These are phyloP conservation scores for Drosophila pseudoobscura DNA, from an alignment of 1,140 invertebrate species.

Conservation along the genomic window DNA sequence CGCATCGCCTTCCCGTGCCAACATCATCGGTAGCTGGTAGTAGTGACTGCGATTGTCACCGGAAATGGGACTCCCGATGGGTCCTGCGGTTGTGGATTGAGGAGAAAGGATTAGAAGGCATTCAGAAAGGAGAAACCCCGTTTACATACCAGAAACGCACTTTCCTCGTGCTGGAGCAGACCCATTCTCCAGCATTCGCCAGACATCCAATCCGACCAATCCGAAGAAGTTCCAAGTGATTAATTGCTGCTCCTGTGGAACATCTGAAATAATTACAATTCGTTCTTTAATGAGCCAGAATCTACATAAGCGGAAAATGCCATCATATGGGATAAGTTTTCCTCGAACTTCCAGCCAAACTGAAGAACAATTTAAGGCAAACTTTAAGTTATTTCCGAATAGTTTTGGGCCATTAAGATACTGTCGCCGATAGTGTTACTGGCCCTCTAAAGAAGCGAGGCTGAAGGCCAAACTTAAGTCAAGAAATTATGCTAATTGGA, in stretches of 20 bases:
- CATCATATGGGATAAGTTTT: slow-evolving; percentile 19
- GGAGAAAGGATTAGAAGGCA: too few relatives aligned
- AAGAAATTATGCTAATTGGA: slow-evolving; percentile 63
- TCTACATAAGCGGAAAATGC: slow-evolving; percentile 42
- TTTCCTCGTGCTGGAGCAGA: not conserved
- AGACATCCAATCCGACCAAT: slow-evolving; percentile 21
- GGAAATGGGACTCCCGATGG: slow-evolving; percentile 19
- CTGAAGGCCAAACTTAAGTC: slow-evolving; percentile 13
- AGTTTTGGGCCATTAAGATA: slow-evolving; percentile 31
- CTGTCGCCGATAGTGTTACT: slow-evolving; percentile 18
- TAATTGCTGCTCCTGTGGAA: slow-evolving; percentile 31
- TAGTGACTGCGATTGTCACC: slow-evolving; percentile 21
- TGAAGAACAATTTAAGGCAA: slow-evolving; percentile 1
- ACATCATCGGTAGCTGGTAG: not conserved
- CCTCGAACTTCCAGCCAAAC: not conserved
- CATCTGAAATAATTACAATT: slow-evolving; percentile 61
- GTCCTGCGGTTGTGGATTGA: slow-evolving; percentile 3
- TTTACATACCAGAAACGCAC: not conserved
- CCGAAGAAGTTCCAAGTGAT: slow-evolving; percentile 40
- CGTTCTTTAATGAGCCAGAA: slow-evolving; percentile 63
- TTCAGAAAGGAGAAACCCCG: too few relatives aligned
- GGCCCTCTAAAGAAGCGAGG: not conserved
- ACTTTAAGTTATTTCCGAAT: slow-evolving; percentile 14
- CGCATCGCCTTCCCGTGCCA: too few relatives aligned
- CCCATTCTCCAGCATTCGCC: too few relatives aligned